A percentile compares a stretch with the other conserved stretches of the same genome.
Evolutionary conservation across 2,797 vertebrate species (phyloP).

Genomic region (Amazona ochrocephala): DNA sequence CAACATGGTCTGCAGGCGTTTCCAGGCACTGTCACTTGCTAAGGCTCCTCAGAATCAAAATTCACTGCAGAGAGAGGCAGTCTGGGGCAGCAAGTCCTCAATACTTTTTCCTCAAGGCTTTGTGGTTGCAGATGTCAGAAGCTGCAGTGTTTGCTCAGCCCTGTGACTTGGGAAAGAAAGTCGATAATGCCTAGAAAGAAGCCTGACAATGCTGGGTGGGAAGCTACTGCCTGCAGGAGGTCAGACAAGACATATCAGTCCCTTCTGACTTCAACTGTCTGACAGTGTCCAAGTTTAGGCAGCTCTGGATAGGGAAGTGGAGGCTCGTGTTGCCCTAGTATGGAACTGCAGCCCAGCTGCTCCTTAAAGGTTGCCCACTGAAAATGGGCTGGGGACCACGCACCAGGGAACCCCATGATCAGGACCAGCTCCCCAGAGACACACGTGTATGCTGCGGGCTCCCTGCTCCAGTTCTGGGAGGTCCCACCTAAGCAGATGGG

Average conservation of each 20-base stretch:
- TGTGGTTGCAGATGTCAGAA: conserved; percentile 1
- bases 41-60: background rate
- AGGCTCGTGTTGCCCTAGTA: background rate
- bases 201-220: background rate
- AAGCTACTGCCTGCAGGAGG: background rate
- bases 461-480: background rate
- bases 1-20: background rate
- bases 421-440: background rate
- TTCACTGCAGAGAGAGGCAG: background rate
- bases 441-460: fast-evolving
- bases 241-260: background rate
- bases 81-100: background rate
- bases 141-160: background rate
- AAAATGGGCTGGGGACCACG: background rate
- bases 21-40: background rate
- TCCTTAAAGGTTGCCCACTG: background rate
- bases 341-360: background rate
- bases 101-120: fast-evolving
- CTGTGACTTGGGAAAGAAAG: background rate
- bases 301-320: background rate
- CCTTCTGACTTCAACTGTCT: background rate
- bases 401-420: fast-evolving
- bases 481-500: background rate
- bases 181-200: conserved; percentile 18
- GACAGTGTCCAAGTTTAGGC: fast-evolving